Evolutionary conservation across 2,113 vertebrate genomes (phyloP).

Genomic region (Salvelinus alpinus): DNA sequence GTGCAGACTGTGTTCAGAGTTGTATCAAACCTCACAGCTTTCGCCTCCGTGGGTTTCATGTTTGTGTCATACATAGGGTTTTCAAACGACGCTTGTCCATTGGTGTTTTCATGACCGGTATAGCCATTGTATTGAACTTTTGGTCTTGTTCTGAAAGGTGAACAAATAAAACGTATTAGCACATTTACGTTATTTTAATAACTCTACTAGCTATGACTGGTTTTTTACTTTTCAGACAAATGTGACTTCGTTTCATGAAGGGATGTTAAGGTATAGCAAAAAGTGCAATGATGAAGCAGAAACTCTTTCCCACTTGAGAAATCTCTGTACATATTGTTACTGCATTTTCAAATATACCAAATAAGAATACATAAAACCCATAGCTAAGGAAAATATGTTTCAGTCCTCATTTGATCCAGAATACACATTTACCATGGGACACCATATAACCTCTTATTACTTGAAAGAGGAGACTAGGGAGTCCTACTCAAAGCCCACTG

Average conservation of each 20-base stretch:
- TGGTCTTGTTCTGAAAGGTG: slow-evolving; percentile 86
- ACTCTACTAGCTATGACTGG: no score
- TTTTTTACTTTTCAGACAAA: no score
- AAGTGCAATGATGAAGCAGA: no score
- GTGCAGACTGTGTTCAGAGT: slow-evolving; percentile 99
- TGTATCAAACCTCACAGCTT: slow-evolving; percentile 97
- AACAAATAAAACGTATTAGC: slow-evolving; percentile 3
- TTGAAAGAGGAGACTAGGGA: not conserved
- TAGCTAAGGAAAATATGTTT: no score
- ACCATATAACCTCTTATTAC: no score
- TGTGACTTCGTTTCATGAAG: not conserved
- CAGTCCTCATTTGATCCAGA: no score
- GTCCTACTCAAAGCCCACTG: not conserved
- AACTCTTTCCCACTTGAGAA: not conserved
- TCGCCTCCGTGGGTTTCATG: slow-evolving; percentile 98
- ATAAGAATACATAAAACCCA: no score
- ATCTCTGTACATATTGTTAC: not conserved
- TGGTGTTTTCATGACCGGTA: slow-evolving; percentile 95
- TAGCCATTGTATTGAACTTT: slow-evolving; percentile 99
- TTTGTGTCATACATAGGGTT: slow-evolving; percentile 99
- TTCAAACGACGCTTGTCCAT: slow-evolving; percentile 98
- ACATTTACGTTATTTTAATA: not conserved
- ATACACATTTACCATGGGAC: no score
- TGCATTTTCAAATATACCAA: no score
- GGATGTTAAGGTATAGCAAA: not conserved